Evolutionary conservation across 2,888 invertebrate genomes (phyloP).

Genomic region (Hylaea fasciaria): DNA sequence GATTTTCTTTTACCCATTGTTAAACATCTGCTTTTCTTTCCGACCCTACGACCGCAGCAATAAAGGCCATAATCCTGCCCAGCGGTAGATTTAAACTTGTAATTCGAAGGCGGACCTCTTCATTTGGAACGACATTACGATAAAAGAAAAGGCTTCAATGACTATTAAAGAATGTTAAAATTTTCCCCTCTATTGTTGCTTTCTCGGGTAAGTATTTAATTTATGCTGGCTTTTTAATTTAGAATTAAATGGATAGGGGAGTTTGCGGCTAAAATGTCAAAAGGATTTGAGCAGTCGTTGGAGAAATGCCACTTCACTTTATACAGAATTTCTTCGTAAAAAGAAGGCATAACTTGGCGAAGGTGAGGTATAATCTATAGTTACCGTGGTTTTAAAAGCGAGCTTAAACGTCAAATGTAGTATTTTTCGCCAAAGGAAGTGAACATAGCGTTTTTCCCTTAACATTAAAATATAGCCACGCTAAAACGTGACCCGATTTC

Average conservation of each 20-base stretch:
- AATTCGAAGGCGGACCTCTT: slow-evolving; percentile 61
- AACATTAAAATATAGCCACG: slow-evolving; percentile 40
- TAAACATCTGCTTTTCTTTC: slow-evolving; percentile 40
- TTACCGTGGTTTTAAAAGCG: slow-evolving; percentile 29
- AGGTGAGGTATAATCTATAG: slow-evolving; percentile 20
- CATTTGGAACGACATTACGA: slow-evolving; percentile 71
- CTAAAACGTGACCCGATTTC: slow-evolving; percentile 42
- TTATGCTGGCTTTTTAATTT: slow-evolving; percentile 34
- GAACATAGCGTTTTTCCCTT: slow-evolving; percentile 25
- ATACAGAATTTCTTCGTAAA: slow-evolving; percentile 7
- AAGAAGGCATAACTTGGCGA: neutral
- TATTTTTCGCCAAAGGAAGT: slow-evolving; percentile 31
- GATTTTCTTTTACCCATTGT: slow-evolving; percentile 70
- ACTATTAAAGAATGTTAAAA: slow-evolving; percentile 64
- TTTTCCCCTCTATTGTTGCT: slow-evolving; percentile 49
- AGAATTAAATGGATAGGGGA: slow-evolving; percentile 33
- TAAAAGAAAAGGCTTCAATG: slow-evolving; percentile 73
- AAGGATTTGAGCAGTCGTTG: neutral
- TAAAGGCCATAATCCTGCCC: slow-evolving; percentile 25
- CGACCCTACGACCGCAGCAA: slow-evolving; percentile 44
- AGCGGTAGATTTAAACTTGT: slow-evolving; percentile 43
- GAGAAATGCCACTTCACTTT: neutral
- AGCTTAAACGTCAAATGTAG: slow-evolving; percentile 43
- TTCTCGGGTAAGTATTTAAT: slow-evolving; percentile 41
- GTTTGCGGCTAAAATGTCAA: slow-evolving; percentile 13